phyloP scores from a whole-genome alignment of 2,888 invertebrate species.

The Perizoma affinitatum region DNA sequence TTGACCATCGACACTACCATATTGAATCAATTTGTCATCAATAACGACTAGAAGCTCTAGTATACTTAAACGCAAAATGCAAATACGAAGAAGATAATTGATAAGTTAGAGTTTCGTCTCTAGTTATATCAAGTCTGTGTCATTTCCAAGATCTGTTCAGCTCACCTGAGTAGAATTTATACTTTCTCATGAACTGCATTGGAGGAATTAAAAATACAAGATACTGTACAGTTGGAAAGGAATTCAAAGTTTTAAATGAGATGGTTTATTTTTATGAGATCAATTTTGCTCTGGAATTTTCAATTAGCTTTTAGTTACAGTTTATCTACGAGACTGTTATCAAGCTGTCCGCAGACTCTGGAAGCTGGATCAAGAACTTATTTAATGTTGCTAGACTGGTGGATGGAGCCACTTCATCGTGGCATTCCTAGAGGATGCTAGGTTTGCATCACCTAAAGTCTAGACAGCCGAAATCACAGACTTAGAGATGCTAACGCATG shows the following conservation, averaged over 20 bases:
- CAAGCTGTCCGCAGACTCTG: too few relatives aligned
- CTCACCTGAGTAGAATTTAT: constrained; percentile 61
- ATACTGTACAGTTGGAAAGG: constrained; percentile 25
- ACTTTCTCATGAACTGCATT: constrained; percentile 56
- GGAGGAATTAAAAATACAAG: constrained; percentile 43
- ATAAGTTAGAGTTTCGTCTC: constrained; percentile 10
- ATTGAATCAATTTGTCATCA: too few relatives aligned
- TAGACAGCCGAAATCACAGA: too few relatives aligned
- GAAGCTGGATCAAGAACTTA: too few relatives aligned
- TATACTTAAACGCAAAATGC: too few relatives aligned
- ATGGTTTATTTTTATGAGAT: constrained; percentile 26
- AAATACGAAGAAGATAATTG: constrained; percentile 1
- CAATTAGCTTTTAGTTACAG: constrained; percentile 12
- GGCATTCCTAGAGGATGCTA: too few relatives aligned
- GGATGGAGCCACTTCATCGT: too few relatives aligned
- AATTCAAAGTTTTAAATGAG: constrained; percentile 32
- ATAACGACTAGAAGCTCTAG: too few relatives aligned
- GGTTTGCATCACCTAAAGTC: too few relatives aligned
- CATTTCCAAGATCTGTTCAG: constrained; percentile 32
- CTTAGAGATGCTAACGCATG: too few relatives aligned
- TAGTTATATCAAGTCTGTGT: constrained; percentile 4
- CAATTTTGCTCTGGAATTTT: constrained; percentile 24
- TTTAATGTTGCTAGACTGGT: too few relatives aligned
- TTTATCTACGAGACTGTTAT: constrained; percentile 2
- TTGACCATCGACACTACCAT: too few relatives aligned